Conservation (phyloP, 1,140 invertebrate genomes). For the Chelonus insularis region DNA sequence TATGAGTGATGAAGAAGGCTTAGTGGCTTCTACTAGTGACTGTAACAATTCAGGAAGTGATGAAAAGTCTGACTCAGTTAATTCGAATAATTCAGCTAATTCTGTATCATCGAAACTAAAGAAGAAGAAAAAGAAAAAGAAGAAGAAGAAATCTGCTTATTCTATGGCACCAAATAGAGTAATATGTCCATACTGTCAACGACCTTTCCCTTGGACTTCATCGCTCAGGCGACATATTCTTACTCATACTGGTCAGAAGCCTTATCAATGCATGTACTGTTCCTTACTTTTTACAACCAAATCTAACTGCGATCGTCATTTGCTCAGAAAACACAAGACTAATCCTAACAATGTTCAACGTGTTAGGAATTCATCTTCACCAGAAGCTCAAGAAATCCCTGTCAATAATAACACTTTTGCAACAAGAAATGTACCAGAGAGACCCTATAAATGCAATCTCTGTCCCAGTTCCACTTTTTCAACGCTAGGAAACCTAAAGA, state of each 20-base stretch:
- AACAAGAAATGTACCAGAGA: slow-evolving; percentile 74
- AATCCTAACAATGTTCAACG: slow-evolving; percentile 55
- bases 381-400: slow-evolving; percentile 39
- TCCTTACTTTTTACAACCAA: slow-evolving; percentile 93
- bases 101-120: slow-evolving; percentile 43
- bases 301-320: slow-evolving; percentile 93
- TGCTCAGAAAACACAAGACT: slow-evolving; percentile 85
- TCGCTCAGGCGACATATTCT: slow-evolving; percentile 89
- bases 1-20: slow-evolving; percentile 73
- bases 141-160: slow-evolving; percentile 93
- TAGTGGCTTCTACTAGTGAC: slow-evolving; percentile 75
- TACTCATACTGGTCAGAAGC: slow-evolving; percentile 94
- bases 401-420: slow-evolving; percentile 56
- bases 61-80: slow-evolving; percentile 65
- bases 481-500: slow-evolving; percentile 76
- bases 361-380: slow-evolving; percentile 50
- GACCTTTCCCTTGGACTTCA: slow-evolving; percentile 95
- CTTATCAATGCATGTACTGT: slow-evolving; percentile 91
- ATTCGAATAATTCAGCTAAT: slow-evolving; percentile 45
- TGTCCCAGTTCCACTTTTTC: slow-evolving; percentile 87
- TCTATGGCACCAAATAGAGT: slow-evolving; percentile 91
- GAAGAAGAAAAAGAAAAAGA: slow-evolving; percentile 48
- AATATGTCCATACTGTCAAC: slow-evolving; percentile 86
- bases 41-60: slow-evolving; percentile 81
- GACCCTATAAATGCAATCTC: slow-evolving; percentile 81